These are phyloP conservation scores for Rhyacichthys aspro DNA, from an alignment of 2,797 vertebrate genomes.

Conservation along the genomic window DNA sequence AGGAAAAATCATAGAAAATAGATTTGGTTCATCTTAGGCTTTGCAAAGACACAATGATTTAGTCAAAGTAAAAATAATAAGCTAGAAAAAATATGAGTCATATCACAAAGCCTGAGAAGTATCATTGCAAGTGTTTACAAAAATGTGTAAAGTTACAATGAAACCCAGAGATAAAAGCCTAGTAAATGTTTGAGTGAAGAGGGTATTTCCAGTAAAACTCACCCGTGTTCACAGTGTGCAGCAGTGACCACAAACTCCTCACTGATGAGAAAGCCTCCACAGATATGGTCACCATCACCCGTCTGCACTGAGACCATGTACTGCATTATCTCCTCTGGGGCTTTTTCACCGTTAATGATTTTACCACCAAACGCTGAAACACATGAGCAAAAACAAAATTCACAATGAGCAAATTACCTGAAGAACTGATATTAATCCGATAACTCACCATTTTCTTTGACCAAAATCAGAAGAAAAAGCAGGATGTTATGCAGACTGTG, in stretches of 20 bases:
- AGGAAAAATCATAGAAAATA: not conserved
- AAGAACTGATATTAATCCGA: not conserved
- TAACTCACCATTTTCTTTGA: not conserved
- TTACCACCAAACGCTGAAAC: constrained; percentile 27
- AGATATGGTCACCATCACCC: constrained; percentile 14
- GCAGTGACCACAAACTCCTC: constrained; percentile 67
- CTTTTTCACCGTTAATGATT: constrained; percentile 35
- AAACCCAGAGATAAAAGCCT: too few species aligned
- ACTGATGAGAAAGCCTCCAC: constrained; percentile 68
- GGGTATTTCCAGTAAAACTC: constrained; percentile 30
- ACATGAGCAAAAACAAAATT: not conserved
- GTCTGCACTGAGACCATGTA: constrained; percentile 72
- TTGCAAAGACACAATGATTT: too few species aligned
- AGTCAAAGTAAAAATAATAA: too few species aligned
- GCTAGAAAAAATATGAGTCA: too few species aligned
- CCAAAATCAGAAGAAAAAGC: not conserved
- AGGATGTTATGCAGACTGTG: not conserved
- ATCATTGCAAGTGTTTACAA: too few species aligned
- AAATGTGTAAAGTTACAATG: too few species aligned
- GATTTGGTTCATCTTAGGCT: too few species aligned
- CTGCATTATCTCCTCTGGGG: constrained; percentile 22
- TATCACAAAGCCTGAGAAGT: too few species aligned
- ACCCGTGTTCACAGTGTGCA: constrained; percentile 57
- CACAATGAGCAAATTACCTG: not conserved
- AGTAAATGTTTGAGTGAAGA: not conserved